Base-by-base conservation (phyloP, 2,797 vertebrate species). In the Pipistrellus kuhlii region DNA sequence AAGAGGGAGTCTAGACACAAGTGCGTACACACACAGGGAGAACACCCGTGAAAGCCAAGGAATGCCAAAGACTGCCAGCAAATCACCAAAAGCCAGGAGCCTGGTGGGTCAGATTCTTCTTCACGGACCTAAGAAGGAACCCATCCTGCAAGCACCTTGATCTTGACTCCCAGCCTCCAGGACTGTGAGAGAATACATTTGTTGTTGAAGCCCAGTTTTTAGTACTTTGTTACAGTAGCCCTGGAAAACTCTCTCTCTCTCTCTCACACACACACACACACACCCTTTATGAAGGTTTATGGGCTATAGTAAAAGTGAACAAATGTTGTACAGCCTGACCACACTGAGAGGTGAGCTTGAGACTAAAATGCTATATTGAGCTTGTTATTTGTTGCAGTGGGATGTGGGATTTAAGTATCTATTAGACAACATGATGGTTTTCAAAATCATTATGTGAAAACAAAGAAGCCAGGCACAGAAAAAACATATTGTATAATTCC, bases 381-480 rank as follows among this genome's bases (percentile, higher is more conserved):
- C 59, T 85, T 88, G 30, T 69, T 44, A 92, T 46, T 94, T 86
- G 71, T 1, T 72, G 44, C n/a, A n/a, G 17, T 8, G 51, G 32
- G 6, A 85, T 78, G 17, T 8, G 51, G 32, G 6, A 85, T 78
- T 93, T 86, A 72, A 93, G 7, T 57, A 55, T 68, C 82, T 88
- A 35, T 95, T 57, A 81, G 5, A 78, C 17, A 89, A 88, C 25
- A 62, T 62, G 59, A 80, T 75, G 48, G 73, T 80, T 87, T 95
- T 88, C 80, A 88, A 94, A 89, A 78, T 89, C 59, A 82, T 27
- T 32, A 71, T 23, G 57, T 51, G 69, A 53, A 69, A 48, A 92
- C 41, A 76, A 81, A 90, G 57, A 62, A 90, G 71, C 9, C 20
- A 90, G 85, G 25, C 51, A 90, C 12, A 38, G 71, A 88, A 62